Base-by-base conservation (phyloP, 2,888 invertebrate species). In the Strigamia maritima region DNA sequence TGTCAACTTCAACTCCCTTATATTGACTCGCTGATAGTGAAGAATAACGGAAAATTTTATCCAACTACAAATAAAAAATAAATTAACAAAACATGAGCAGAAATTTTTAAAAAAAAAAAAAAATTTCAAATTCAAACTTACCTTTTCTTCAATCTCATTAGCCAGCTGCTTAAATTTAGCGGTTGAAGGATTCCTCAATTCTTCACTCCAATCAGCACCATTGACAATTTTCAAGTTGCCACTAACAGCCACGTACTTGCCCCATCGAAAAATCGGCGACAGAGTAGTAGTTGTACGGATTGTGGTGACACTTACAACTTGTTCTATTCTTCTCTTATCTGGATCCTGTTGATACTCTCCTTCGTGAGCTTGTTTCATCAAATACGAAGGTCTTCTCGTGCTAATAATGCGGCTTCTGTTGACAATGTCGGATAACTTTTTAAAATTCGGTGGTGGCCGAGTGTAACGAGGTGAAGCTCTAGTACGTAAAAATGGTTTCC, bases 101-200 rank as follows among this genome's bases (percentile, higher is more conserved):
- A n/a, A n/a, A 22, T 60, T 22, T 60, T 38, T 8, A 16, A 44
- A 2, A 44, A n/a, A 2, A 44, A 12, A 1, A n/a, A 2, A n/a
- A 4, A 44, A 44, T 44, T n/a, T 14, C 3, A 1, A n/a, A 16
- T 8, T 44, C 1, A 1, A 54, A 40, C 83, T 84, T 86, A 94
- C 94, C 90, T 94, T 93, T 82, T 90, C 89, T 86, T 93, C 92
- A 49, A 95, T 91, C 84, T 93, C 93, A 83, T 91, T 89, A 0
- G 94, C 94, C 44, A 95, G 87, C 81, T 90, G 90, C 85, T 94
- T 93, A 92, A 93, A 95, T 86, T 95, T 95, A 80, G 90, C 89
- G 0, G 95, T 95, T 84, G 95, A 93, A 83, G 93, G 91, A 86
- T 95, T 94, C 76, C 94, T 87, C 44, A 94, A 87, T 85, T 95